Evolutionary conservation across 2,113 vertebrate genomes (phyloP), one percentile per base, ranked within the genome.

Genomic region (Pedetes capensis): DNA sequence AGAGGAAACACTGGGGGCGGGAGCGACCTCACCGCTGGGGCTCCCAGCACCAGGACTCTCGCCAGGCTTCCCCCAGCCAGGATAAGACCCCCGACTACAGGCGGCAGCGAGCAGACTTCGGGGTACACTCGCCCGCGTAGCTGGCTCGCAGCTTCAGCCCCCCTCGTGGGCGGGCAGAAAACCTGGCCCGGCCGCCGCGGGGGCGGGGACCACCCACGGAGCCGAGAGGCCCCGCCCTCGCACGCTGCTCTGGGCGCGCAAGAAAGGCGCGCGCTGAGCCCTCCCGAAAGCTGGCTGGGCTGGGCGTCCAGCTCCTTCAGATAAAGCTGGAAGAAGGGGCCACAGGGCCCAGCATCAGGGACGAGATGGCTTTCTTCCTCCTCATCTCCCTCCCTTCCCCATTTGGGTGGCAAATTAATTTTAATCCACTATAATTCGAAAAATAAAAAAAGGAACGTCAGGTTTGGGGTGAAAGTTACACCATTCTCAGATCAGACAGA

Each of bases 151-250:
- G 13, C 4, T 7, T 9, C n/a, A 20, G 17, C 34, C 34, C 49
- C 32, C 3, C 4, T 0, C 0, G 53, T 11, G 22, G 10, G 37
- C 25, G 22, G 13, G 27, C 27, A 0, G 34, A 8, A 37, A 16
- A 27, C 8, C 32, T 0, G 6, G 17, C 22, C 9, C 1, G 0
- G 80, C 66, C 1, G 27, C 91, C 13, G 37, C 49, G 37, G 55
- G 87, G 66, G 63, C 49, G 39, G 78, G 94, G 97, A 95, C 96
- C 95, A 96, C 96, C 93, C 96, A 95, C 18, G 25, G 59, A 27
- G 93, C 47, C 9, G 12, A 17, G 16, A 8, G 6, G 55, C 55
- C 69, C 78, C 44, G 68, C 55, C 29, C 32, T 39, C 18, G 34
- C 29, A 0, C 23, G 34, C 68, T 22, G 59, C 9, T 47, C 37